These are phyloP conservation scores for Agrotis clavis DNA, from an alignment of 2,888 invertebrate genomes.

Conservation along the genomic window DNA sequence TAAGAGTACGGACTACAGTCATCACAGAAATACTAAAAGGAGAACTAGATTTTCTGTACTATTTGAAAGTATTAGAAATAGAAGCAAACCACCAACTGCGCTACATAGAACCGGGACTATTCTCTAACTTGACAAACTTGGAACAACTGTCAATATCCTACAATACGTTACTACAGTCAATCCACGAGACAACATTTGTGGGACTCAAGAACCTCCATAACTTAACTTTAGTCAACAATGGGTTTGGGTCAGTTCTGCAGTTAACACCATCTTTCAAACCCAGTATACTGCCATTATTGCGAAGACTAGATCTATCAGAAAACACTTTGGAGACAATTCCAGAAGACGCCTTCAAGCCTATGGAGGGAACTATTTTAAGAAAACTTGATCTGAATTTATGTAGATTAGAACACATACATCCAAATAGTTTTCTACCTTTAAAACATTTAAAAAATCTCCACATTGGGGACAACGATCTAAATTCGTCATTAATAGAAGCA, in stretches of 20 bases:
- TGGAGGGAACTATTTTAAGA: conserved; percentile 84
- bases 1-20: conserved; percentile 89
- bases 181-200: conserved; percentile 86
- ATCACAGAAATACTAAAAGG: conserved; percentile 83
- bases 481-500: conserved; percentile 81
- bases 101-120: conserved; percentile 86
- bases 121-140: conserved; percentile 86
- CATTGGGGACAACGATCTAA: conserved; percentile 90
- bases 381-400: conserved; percentile 89
- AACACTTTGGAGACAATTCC: conserved; percentile 87
- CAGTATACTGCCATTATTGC: conserved; percentile 84
- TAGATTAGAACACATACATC: conserved; percentile 89
- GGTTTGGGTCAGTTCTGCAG: conserved; percentile 84
- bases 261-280: conserved; percentile 85
- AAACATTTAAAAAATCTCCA: conserved; percentile 84
- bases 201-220: conserved; percentile 88
- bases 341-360: conserved; percentile 83
- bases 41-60: conserved; percentile 81
- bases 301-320: conserved; percentile 88
- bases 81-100: conserved; percentile 90
- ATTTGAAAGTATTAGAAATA: conserved; percentile 86
- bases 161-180: conserved; percentile 84
- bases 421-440: conserved; percentile 86
- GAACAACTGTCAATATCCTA: conserved; percentile 90
- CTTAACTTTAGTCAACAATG: conserved; percentile 90